Evolutionary conservation across 2,797 vertebrate genomes (phyloP), one percentile per base, ranked within the genome.

Genomic region (Sorex maritimensis): DNA sequence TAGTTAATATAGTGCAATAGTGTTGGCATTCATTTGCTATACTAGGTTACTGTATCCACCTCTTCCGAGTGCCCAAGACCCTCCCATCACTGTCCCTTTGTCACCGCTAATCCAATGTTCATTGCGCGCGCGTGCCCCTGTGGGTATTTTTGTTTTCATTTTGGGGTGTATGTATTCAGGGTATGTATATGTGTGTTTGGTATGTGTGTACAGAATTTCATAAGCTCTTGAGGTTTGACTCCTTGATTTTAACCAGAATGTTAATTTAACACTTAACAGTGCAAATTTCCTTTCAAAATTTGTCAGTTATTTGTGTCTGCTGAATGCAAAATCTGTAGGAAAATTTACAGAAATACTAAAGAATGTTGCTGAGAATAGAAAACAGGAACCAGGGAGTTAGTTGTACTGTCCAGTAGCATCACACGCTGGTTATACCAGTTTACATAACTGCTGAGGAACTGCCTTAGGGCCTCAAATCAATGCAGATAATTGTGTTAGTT

Each of bases 261-360:
- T 86, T 83, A 83, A 92, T 95, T 91, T 94, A 88, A 92, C 94
- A 86, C 83, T 86, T 55, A 34, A 55, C 19, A 94, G 41, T 19
- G 65, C 89, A 87, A 81, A 91, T 83, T 89, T 74, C 87, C 61
- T 93, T 93, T 94, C 69, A 81, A 67, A 86, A 4, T 41, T 5
- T 86, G 68, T 86, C 38, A 63, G 8, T 74, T 88, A 30, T 95
- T 96, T n/a, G 34, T 91, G 65, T 85, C 7, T 28, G 58, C 44
- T 95, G 44, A 84, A 63, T 91, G 52, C 81, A 89, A 14, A 86
- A 75, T 85, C n/a, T 92, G 44, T 83, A 38, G 73, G 28, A 67
- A 69, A 88, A 19, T 93, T 93, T 91, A 92, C 69, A n/a, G 84
- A 89, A 9, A 34, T 86, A 46, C 24, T 91, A 30, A 93, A 88